Conservation (phyloP, 2,797 vertebrate species). For the Spheniscus humboldti region DNA sequence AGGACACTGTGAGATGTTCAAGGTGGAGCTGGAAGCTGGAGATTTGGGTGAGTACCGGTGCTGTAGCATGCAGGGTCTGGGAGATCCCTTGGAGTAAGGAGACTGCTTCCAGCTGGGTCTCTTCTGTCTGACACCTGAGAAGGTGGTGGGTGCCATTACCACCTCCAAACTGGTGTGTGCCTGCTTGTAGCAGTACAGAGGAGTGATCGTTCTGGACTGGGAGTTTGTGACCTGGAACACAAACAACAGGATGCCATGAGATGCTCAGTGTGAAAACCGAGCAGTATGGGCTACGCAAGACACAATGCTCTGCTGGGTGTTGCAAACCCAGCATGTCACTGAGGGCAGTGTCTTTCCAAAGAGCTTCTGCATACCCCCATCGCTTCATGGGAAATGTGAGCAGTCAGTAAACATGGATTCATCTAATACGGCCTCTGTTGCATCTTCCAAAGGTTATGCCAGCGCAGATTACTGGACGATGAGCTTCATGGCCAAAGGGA, state of each 20-base stretch:
- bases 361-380: background rate
- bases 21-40: slow-evolving; percentile 83
- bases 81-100: background rate
- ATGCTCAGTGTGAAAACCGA: background rate
- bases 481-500: slow-evolving; percentile 69
- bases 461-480: slow-evolving; percentile 64
- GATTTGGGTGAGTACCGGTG: slow-evolving; percentile 80
- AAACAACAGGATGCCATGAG: background rate
- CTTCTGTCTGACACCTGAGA: background rate
- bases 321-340: background rate
- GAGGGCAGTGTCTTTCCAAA: background rate
- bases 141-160: background rate
- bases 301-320: rapidly evolving
- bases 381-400: background rate
- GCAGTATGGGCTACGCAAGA: background rate
- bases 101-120: background rate
- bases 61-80: background rate
- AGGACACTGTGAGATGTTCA: slow-evolving; percentile 84
- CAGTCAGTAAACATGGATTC: background rate
- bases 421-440: background rate
- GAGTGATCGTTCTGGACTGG: background rate
- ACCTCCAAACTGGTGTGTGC: background rate
- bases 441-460: slow-evolving; percentile 64
- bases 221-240: background rate
- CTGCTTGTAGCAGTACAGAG: background rate